Base-by-base conservation (phyloP, 2,797 vertebrate genomes). In the Malurus splendens region DNA sequence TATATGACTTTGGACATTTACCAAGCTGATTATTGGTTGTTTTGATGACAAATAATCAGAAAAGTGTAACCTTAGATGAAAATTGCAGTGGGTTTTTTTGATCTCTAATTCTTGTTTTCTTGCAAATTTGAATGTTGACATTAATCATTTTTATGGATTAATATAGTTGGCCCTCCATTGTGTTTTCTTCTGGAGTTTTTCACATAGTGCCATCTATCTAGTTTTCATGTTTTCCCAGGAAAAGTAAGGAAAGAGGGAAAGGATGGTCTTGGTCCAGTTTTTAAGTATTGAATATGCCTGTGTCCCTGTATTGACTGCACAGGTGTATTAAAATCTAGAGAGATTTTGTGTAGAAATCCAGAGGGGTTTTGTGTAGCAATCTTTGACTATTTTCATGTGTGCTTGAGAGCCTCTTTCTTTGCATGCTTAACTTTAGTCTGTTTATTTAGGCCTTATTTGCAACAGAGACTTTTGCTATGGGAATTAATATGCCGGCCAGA, bases 401-500 rank as follows among this genome's bases (percentile, higher is more conserved):
- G 23, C 17, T 75, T 67, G 78, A 67, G 50, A 55, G 12, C 2
- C 16, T 33, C 27, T 68, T 36, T 3, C 80, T 89, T 72, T 41
- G 6, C 28, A 68, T 86, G 11, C 67, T 89, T 81, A 77, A 66
- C 85, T 73, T 86, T 14, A 23, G 3, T 89, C 19, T 82, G 18
- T 95, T 94, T 96, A 28, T 84, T 92, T 96, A 99, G 99, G 99
- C 99, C 20, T 97, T 99, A 93, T 99, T 99, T 97, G 99, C 99
- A 51, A 99, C 99, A 7, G 99, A 99, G 96, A 99, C 99, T 4
- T 99, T 99, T 86, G 98, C 99, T 67, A 99, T 99, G 99, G 99
- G 99, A 67, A 99, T 99, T 97, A 99, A 99, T 96, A 99, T 99
- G 99, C 99, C 99, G 4, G 99, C 99, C 65, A 98, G 99, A 90